Conservation (phyloP, 2,113 vertebrate genomes). For the Burhinus oedicnemus region DNA sequence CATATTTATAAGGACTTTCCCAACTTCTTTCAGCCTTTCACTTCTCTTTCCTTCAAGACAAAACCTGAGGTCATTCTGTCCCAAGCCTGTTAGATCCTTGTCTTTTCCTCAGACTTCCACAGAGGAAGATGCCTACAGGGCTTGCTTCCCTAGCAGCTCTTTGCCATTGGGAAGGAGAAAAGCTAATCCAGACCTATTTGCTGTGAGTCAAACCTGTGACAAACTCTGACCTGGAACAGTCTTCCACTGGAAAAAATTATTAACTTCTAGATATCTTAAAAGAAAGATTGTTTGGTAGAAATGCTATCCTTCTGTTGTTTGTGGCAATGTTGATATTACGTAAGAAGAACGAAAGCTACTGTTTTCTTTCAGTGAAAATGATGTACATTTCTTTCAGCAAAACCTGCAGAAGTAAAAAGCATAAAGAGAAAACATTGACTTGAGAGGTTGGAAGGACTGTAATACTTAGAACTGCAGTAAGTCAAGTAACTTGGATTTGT, state of each 20-base stretch:
- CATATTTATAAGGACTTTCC: neutral
- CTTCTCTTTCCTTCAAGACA: neutral
- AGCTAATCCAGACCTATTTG: neutral
- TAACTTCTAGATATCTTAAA: neutral
- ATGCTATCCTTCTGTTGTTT: neutral
- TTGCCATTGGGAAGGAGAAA: neutral
- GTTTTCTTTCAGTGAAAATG: neutral
- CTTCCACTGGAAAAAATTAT: neutral
- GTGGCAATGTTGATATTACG: neutral
- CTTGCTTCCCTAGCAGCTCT: neutral
- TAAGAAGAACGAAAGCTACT: neutral
- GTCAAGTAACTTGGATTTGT: neutral
- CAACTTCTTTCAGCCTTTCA: neutral
- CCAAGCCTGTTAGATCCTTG: accelerated
- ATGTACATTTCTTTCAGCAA: neutral
- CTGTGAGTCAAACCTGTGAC: neutral
- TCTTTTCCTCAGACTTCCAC: neutral
- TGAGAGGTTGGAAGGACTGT: neutral
- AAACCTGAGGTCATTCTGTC: neutral
- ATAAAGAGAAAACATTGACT: neutral
- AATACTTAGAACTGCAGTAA: neutral
- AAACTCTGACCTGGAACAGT: neutral
- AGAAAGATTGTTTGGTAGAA: neutral
- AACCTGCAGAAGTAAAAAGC: neutral
- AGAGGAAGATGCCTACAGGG: neutral